These are phyloP conservation scores for Apodemus sylvaticus DNA, from an alignment of 2,113 vertebrate genomes.

Conservation along the genomic window DNA sequence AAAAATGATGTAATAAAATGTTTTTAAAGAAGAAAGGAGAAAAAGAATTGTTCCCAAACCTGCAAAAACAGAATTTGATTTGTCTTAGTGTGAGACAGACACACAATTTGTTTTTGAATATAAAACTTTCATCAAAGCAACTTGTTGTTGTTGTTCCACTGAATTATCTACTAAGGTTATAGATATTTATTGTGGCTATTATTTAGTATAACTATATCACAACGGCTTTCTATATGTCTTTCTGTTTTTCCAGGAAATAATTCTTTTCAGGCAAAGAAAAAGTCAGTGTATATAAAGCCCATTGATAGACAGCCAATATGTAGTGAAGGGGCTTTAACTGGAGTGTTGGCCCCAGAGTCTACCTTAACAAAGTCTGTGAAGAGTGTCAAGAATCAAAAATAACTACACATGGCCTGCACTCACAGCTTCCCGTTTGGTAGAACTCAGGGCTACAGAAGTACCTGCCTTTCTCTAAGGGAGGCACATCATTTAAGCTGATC, in stretches of 20 bases:
- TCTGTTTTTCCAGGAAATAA: not conserved
- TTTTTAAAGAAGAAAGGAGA: not conserved
- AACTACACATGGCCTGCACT: not conserved
- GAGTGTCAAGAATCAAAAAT: slow-evolving; percentile 61
- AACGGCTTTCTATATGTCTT: not conserved
- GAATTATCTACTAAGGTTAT: not conserved
- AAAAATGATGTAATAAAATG: not conserved
- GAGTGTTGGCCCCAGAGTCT: not conserved
- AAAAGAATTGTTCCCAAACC: not conserved
- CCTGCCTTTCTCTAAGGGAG: slow-evolving; percentile 46
- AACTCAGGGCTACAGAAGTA: not conserved
- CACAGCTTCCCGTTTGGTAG: not conserved
- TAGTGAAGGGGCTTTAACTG: not conserved
- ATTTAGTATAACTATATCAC: not conserved
- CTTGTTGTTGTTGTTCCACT: not conserved
- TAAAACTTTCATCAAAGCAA: not conserved
- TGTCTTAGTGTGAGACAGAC: not conserved
- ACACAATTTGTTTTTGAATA: not conserved
- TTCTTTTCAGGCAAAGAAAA: not conserved
- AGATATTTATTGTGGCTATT: not conserved
- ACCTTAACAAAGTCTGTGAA: slow-evolving; percentile 37
- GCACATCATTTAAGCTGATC: slow-evolving; percentile 54
- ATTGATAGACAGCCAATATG: not conserved
- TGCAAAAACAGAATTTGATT: not conserved
- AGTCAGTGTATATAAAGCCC: slow-evolving; percentile 27